phyloP scores from a whole-genome alignment of 2,797 vertebrate species.

The Helicolenus hilgendorfi region DNA sequence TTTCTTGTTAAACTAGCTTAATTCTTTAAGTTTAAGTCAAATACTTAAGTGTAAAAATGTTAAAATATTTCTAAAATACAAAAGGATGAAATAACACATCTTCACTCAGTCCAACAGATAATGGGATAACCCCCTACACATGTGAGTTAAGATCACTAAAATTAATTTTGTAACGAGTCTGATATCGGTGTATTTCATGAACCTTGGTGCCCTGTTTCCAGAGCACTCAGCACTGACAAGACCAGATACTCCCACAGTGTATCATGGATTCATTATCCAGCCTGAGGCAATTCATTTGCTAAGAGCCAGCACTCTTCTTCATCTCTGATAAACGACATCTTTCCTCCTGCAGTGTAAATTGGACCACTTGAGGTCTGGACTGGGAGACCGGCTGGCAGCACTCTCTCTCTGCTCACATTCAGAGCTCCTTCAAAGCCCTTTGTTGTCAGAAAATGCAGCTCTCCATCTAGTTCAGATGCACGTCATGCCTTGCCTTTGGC shows the following conservation, averaged over 20 bases:
- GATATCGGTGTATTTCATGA: conserved; percentile 20
- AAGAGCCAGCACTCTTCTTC: conserved; percentile 28
- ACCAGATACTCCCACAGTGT: conserved; percentile 37
- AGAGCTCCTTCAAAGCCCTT: conserved; percentile 33
- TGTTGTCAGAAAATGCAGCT: conserved; percentile 31
- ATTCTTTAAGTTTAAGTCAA: conserved; percentile 29
- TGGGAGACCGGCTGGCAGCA: conserved; percentile 26
- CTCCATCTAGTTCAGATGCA: conserved; percentile 15
- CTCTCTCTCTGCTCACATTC: conserved; percentile 22
- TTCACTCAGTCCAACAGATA: conserved; percentile 19
- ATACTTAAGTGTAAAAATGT: conserved; percentile 27
- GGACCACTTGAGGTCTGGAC: conserved; percentile 51
- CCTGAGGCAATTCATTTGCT: conserved; percentile 45
- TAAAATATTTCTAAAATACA: conserved; percentile 16
- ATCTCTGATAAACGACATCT: conserved; percentile 42
- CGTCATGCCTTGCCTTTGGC: conserved; percentile 79
- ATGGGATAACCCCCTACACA: not conserved
- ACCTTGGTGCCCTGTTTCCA: conserved; percentile 11
- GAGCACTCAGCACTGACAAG: conserved; percentile 24
- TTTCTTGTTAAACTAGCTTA: not conserved
- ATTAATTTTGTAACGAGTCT: not conserved
- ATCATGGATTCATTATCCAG: conserved; percentile 45
- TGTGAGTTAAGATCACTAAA: not conserved
- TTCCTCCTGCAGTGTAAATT: conserved; percentile 51
- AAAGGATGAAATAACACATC: not conserved